Base-by-base conservation (phyloP, 1,140 invertebrate species). In the Panulirus ornatus region DNA sequence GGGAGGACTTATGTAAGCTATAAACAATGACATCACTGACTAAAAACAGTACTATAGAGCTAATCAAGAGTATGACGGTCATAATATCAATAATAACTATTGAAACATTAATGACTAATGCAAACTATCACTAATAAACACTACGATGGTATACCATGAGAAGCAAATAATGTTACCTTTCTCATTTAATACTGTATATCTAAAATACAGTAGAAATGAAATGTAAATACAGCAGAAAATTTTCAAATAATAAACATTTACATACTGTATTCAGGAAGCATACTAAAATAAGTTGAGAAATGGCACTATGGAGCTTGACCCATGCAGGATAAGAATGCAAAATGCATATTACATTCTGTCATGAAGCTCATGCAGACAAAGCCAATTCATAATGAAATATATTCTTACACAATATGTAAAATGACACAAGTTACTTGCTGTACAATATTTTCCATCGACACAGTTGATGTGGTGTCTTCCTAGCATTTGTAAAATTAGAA, bases 1-100 rank as follows among this genome's bases (percentile, higher is more conserved):
- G 82, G 66, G 82, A 84, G 82, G 82, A 71, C 58, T 19, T 58
- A 66, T 27, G 36, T 70, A 84, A 84, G 82, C 58, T 38, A 42
- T 0, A 63, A 27, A 27, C 58, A 63, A 14, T 11, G 22, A 58
- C 54, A 58, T 19, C 54, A 54, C 51, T 54, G 2, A 16, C 16
- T 27, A 63, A 6, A 2, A 63, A 63, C n/a, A n/a, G n/a, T n/a
- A n/a, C n/a, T n/a, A n/a, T n/a, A n/a, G n/a, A n/a, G n/a, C n/a
- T 63, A 3, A 63, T 19, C n/a, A 30, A 6, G 22, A 63, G n/a
- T 63, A 63, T 19, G 30, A 30, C n/a, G 2, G n/a, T 63, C 58
- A 30, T 63, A 22, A 8, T 63, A 19, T 27, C n/a, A 27, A 2
- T 63, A 11, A 27, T 63, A 63, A 27, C 14, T 6, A 63, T 22